Evolutionary conservation across 2,113 vertebrate species (phyloP).

Genomic region (Cyanoramphus novaezelandiae): DNA sequence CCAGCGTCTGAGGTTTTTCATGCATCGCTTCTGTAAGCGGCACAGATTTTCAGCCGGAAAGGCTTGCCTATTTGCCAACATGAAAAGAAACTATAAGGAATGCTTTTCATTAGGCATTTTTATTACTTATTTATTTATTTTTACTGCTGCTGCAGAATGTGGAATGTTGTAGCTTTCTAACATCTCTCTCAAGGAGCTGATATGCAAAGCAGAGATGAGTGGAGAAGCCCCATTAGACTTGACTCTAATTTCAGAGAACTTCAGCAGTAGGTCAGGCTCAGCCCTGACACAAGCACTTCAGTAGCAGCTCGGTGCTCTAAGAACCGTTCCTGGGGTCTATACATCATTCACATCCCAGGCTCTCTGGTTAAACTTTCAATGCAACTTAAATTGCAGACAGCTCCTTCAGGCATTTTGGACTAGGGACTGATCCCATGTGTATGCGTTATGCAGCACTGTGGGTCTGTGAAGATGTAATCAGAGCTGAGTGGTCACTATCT

Average conservation of each 20-base stretch:
- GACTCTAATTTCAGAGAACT: not conserved
- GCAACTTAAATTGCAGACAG: not conserved
- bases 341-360: fast-evolving
- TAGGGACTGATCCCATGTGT: fast-evolving
- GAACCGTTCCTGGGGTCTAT: not conserved
- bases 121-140: not conserved
- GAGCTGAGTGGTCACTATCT: not conserved
- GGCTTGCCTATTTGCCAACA: not conserved
- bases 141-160: not conserved
- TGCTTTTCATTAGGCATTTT: not conserved
- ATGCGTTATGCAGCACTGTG: no score
- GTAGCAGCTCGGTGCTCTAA: not conserved
- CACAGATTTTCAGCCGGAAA: not conserved
- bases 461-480: fast-evolving
- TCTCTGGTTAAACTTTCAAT: not conserved
- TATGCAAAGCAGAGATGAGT: not conserved
- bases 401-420: not conserved
- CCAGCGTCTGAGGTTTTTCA: fast-evolving
- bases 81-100: not conserved
- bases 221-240: not conserved
- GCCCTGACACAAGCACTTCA: not conserved
- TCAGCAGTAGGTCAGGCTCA: not conserved
- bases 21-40: not conserved
- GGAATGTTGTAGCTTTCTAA: not conserved
- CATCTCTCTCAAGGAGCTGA: not conserved